Evolutionary conservation across 1,140 invertebrate genomes (phyloP), one percentile per base, ranked within the genome.

Genomic region (Penaeus vannamei): DNA sequence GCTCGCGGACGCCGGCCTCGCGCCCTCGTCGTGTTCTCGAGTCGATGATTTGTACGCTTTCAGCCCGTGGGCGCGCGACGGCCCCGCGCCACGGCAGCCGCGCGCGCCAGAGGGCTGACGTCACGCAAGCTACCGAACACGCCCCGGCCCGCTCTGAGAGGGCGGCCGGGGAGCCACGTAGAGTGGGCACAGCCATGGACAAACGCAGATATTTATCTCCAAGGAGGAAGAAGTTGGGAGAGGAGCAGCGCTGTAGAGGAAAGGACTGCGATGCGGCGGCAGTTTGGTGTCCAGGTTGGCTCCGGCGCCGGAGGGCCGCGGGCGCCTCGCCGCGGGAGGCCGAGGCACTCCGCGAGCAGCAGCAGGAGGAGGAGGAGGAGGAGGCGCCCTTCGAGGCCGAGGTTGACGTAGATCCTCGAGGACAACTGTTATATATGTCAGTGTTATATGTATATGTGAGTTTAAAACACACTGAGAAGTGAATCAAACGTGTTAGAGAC

Each of bases 1-100:
- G 79, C 53, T 17, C 53, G 53, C 10, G 53, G 53, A 17, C 32
- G 26, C 53, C 26, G 46, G 53, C 8, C 26, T 10, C 23, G 79
- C 26, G 61, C 53, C 79, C 61, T 81, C 79, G 61, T 81, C 26
- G 61, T n/a, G 29, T 36, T 36, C 53, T 81, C 79, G n/a, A 81
- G n/a, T 81, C 79, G 61, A 81, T 81, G 36, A 23, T 76, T 32
- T 76, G 59, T 81, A 53, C 59, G 79, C 79, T 81, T 36, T 81
- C 42, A 81, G 59, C 79, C 53, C 53, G 5, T 0, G 10, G 53
- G 53, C 53, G 12, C 53, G 53, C 53, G 12, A 53, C 5, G 53
- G 1, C 53, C 53, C 10, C 14, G 12, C 53, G 53, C 1, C 53
- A 53, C 53, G 1, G 53, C 53, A 2, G 53, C 53, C 1, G 1